A percentile compares a stretch with the other conserved stretches of the same genome.
Conservation (phyloP, 2,113 vertebrate species). For the Campylorhamphus procurvoides region DNA sequence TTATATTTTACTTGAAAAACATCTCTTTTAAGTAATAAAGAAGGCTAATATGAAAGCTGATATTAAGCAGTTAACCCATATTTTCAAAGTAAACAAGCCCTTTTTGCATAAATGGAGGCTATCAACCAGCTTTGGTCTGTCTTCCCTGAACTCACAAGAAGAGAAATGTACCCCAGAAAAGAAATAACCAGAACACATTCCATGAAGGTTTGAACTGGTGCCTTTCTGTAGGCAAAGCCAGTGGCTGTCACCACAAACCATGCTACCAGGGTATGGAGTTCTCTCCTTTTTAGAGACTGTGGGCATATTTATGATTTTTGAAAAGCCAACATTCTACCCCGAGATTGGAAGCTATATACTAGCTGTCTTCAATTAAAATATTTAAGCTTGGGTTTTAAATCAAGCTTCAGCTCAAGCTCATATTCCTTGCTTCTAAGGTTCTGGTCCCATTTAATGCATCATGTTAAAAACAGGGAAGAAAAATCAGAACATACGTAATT, state of each 20-base stretch:
- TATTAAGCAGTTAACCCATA: not conserved
- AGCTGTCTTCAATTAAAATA: not conserved
- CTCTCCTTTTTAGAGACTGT: not conserved
- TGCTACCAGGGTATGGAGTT: not conserved
- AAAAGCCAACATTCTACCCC: not conserved
- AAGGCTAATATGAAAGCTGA: not conserved
- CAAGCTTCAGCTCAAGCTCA: not conserved
- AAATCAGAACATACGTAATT: slow-evolving; percentile 35
- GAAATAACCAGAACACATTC: not conserved
- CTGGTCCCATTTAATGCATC: not conserved
- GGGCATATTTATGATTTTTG: not conserved
- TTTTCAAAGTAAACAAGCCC: slow-evolving; percentile 22
- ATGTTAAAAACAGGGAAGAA: slow-evolving; percentile 9
- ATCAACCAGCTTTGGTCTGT: not conserved
- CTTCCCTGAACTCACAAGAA: not conserved
- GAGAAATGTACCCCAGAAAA: not conserved
- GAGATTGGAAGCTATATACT: not conserved
- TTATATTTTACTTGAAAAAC: not conserved
- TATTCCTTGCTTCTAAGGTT: not conserved
- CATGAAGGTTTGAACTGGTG: not conserved
- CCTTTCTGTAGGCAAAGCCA: not conserved
- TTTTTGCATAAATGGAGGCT: not conserved
- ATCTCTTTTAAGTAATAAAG: slow-evolving; percentile 11
- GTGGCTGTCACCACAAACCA: not conserved
- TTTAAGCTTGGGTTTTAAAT: not conserved